Base-by-base conservation (phyloP, 2,888 invertebrate species). In the Chorisops tibialis region DNA sequence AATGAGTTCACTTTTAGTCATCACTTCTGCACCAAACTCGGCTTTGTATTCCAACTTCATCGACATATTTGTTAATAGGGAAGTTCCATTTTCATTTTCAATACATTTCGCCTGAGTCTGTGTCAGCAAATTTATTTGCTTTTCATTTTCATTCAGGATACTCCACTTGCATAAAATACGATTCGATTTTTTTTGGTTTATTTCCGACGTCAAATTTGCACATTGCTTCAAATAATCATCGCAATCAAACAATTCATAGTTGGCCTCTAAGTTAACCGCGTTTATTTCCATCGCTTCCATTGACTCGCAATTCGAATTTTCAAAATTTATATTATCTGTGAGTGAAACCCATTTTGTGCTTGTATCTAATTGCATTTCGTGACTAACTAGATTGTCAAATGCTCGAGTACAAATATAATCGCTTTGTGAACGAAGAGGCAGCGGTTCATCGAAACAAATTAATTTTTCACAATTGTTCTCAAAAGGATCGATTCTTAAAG, bases 11-110 rank as follows among this genome's bases (percentile, higher is more conserved):
- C 61, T 45, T 30, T 59, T 59, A 2, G 68, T 67, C 54, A 67
- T 67, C 14, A 59, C 41, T 64, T 70, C 70, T 9, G 61, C 67
- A 14, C 70, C 70, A 61, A 63, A 70, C 19, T 68, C 67, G 1
- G 60, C 43, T 66, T 70, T 69, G 61, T 66, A 68, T 65, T 70
- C 70, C 9, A 70, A 4, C 61, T 70, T 70, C 14, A 66, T 63
- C 14, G 67, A 68, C 3, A 68, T 35, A 47, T 65, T 65, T 7
- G 60, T 30, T n/a, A 48, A 61, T n/a, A 37, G n/a, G 1, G 39
- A 4, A 5, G 2, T 19, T 9, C 16, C 37, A 38, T 61, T 39
- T 11, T 45, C 30, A 14, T 39, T 5, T 30, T 9, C 6, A 11
- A 50, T n/a, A 35, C 14, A 50, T 30, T 30, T 5, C 1, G 30